Percentiles rank a stretch among this genome's conserved stretches.
phyloP scores from a whole-genome alignment of 2,888 invertebrate genomes.

The Melanostoma mellinum region DNA sequence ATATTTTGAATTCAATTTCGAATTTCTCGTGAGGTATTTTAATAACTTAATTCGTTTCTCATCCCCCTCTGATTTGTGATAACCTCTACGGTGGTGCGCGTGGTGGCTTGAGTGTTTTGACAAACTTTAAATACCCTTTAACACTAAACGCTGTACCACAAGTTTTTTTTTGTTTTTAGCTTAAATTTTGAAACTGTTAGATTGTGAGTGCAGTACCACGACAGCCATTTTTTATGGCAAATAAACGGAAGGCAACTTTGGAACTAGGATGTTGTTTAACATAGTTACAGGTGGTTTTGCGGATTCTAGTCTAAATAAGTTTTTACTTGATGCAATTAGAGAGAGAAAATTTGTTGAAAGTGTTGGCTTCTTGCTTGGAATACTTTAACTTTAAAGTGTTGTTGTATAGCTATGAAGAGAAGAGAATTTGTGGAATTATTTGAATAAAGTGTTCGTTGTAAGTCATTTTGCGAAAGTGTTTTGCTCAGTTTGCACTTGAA shows the following conservation, averaged over 20 bases:
- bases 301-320: background rate
- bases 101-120: too few species aligned
- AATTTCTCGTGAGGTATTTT: constrained; percentile 20
- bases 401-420: background rate
- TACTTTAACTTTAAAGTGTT: background rate
- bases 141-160: background rate
- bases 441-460: too few species aligned
- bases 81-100: too few species aligned
- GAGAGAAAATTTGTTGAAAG: background rate
- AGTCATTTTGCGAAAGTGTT: too few species aligned
- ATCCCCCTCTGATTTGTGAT: background rate
- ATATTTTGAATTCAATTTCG: constrained; percentile 40
- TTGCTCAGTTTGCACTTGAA: too few species aligned
- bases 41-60: constrained; percentile 4
- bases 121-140: too few species aligned
- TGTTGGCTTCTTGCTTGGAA: background rate
- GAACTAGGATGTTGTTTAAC: background rate
- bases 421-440: too few species aligned
- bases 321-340: background rate
- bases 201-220: too few species aligned
- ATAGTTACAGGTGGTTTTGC: constrained; percentile 1
- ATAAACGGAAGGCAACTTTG: background rate
- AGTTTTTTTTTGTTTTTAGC: background rate
- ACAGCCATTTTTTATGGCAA: too few species aligned
- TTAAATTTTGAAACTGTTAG: background rate